Base-by-base conservation (phyloP, 2,797 vertebrate species). In the Siniperca scherzeri region DNA sequence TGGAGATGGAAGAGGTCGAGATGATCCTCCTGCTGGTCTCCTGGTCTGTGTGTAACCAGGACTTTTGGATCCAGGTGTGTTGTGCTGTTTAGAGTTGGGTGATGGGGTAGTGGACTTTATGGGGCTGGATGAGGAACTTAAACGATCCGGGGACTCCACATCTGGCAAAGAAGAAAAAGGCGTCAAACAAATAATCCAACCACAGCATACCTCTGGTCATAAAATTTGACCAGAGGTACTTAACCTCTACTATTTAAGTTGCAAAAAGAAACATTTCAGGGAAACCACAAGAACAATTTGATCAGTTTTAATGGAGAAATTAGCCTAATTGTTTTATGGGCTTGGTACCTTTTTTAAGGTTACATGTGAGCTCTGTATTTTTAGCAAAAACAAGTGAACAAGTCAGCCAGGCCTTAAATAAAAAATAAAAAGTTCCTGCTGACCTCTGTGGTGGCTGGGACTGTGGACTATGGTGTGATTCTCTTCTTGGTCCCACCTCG, bases 381-480 rank as follows among this genome's bases (percentile, higher is more conserved):
- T 57, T 8, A 56, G 5, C 48, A 21, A 53, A 60, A 62, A 11
- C 10, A 27, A 16, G 9, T 38, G 13, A 53, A 50, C 2, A 25
- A 55, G 3, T 60, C 16, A 59, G 17, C 22, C 11, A 8, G 70
- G 19, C 8, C 0, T 57, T 44, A 55, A 3, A 56, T 4, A 33
- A 7, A 27, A 33, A 19, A 13, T 1, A 0, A 8, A 50, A n/a
- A 36, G 6, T 42, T 55, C 22, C 25, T 60, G 38, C 90, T 92
- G 76, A 97, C 97, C 97, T 91, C 82, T 89, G 78, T 64, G 72
- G 21, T 44, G 86, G 73, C 92, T 77, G 3, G 98, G 97, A 85
- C 97, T 97, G 92, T 98, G 98, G 53, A 95, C 94, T n/a, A 97
- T 98, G 46, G 98, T 98, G 89, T 93, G 96, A 90, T 98, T 98